Base-by-base conservation (phyloP, 2,888 invertebrate genomes). In the Chironomus riparius region DNA sequence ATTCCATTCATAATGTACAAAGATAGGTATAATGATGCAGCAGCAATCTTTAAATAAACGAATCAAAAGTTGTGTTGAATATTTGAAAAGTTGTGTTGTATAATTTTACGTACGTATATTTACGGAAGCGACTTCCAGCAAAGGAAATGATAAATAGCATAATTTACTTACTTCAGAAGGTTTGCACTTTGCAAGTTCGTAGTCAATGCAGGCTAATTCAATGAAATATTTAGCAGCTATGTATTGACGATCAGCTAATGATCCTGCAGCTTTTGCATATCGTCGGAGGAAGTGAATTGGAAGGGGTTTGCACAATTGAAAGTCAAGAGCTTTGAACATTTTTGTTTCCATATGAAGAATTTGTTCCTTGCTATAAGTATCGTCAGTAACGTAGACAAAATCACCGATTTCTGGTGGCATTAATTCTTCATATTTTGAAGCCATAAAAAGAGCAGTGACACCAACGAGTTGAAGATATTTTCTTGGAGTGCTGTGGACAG, bases 211-310 rank as follows among this genome's bases (percentile, higher is more conserved):
- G 76, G 91, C 87, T 77, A 96, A 85, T 83, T 98, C 98, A 80
- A 96, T 87, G 77, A 98, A 88, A 83, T 95, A 98, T 85, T 98
- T 97, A 13, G 94, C 93, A 83, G 95, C 85, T 75, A 90, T 89
- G 81, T 95, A 94, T 79, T 90, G 89, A 48, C 86, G 81, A 22
- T 88, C 86, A 70, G 86, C 85, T 70, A 92, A 93, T 68, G 86
- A 85, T 0, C 87, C 87, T 10, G 88, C 87, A 80, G 84, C 83
- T 83, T 88, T 89, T 68, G 88, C 88, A 80, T 86, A 92, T 85
- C 97, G 89, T 78, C 98, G 87, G 62, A 98, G 86, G 82, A 98
- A 98, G 80, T 93, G 93, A 56, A 98, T 87, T 0, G 96, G 92
- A 77, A 95, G 86, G 0, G 98, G 97, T 79, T 92, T 88, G 6